phyloP scores from a whole-genome alignment of 2,113 vertebrate species.

The Cisticola juncidis region DNA sequence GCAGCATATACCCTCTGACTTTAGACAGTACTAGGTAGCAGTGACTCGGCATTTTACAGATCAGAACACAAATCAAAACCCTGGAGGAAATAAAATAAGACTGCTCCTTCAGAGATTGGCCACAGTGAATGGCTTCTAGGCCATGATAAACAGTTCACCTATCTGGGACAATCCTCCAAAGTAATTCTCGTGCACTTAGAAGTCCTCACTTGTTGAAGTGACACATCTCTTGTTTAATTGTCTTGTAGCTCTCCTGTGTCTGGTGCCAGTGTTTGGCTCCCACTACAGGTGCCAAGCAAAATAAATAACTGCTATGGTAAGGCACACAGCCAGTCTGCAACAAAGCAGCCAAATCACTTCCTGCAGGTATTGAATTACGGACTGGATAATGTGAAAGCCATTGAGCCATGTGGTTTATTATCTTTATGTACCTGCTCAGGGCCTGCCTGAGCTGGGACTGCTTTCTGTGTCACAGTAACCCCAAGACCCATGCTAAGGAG shows the following conservation, averaged over 20 bases:
- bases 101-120: not conserved
- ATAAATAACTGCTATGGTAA: not conserved
- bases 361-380: not conserved
- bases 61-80: not conserved
- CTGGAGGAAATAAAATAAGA: not conserved
- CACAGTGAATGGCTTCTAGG: not conserved
- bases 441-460: not conserved
- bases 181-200: not conserved
- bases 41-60: not conserved
- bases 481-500: rapidly evolving
- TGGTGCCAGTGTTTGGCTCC: not conserved
- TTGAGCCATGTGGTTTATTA: not conserved
- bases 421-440: not conserved
- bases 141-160: not conserved
- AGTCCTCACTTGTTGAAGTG: not conserved
- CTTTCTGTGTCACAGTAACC: rapidly evolving
- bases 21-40: not conserved
- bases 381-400: not conserved
- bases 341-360: not conserved
- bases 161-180: not conserved
- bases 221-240: not conserved
- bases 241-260: not conserved
- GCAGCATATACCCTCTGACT: not conserved
- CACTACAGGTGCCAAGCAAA: not conserved
- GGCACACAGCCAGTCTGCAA: not conserved